Base-by-base conservation (phyloP, 2,797 vertebrate genomes). In the Poeciliopsis paucimaculata region DNA sequence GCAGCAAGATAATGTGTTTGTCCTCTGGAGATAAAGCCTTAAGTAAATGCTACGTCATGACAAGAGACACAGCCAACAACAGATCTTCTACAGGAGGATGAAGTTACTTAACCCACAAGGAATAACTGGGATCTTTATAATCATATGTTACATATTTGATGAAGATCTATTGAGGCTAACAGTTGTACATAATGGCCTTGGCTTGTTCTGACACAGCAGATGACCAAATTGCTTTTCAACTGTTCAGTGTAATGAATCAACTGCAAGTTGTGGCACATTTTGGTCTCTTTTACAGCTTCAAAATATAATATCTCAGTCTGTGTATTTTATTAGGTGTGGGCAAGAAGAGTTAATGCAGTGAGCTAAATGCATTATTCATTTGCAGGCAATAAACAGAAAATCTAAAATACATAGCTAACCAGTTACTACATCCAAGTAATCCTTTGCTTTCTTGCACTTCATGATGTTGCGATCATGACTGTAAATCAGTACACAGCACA, bases 1-100 rank as follows among this genome's bases (percentile, higher is more conserved):
- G 78, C 18, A 43, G 47, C 0, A 20, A 86, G 91, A 93, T 93
- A 90, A 81, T 55, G 75, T 57, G 71, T 75, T 20, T 31, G 62
- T 46, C 5, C 51, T 51, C 39, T 39, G 34, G 64, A 88, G 90
- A 93, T 93, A 89, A 90, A 73, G 66, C 3, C 46, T 72, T 34
- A 75, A 76, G 77, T 55, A 20, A 51, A 41, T 2, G 4, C 31
- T 16, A 34, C 68, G 9, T 18, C 43, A 49, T 13, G 43, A 36
- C 18, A 60, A 1, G 0, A 43, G 49, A 31, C 51, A 57, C 28
- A 36, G 46, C 13, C 64, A 66, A 23, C 34, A 31, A 3, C 36
- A 34, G 0, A 74, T 36, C 46, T 78, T 72, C 20, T n/a, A 43
- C 6, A 31, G 28, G 28, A 62, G 13, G 28, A 1, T 8, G 57